A percentile compares a stretch with the other conserved stretches of the same genome.
These are phyloP conservation scores for Ramphastos sulfuratus DNA, from an alignment of 2,113 vertebrate species.

Conservation along the genomic window DNA sequence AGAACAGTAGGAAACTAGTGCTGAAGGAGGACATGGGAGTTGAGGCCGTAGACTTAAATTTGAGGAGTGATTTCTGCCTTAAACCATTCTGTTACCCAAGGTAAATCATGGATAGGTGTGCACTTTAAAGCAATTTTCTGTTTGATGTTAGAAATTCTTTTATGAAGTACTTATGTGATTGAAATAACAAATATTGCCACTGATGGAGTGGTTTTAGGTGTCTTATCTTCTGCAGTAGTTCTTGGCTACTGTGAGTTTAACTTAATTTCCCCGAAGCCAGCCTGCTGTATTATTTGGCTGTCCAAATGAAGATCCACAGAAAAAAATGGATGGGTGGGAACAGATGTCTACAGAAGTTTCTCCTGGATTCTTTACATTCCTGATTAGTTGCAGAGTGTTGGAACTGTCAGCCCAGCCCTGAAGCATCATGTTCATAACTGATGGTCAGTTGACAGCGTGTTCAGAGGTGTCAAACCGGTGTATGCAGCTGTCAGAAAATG, in stretches of 20 bases:
- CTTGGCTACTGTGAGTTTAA: neutral
- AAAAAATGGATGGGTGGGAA: neutral
- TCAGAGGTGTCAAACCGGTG: neutral
- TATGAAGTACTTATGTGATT: neutral
- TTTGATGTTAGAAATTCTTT: neutral
- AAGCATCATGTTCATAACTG: neutral
- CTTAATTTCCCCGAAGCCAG: neutral
- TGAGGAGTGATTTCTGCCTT: neutral
- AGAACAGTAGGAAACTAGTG: neutral
- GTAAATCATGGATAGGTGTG: neutral
- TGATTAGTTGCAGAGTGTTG: neutral
- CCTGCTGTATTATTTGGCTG: neutral
- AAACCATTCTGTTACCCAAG: neutral
- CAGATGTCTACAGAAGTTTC: neutral
- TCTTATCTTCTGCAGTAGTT: neutral
- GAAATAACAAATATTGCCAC: neutral
- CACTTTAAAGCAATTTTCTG: neutral
- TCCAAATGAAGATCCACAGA: neutral
- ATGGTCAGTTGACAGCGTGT: neutral
- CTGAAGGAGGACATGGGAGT: neutral
- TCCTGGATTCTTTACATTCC: neutral
- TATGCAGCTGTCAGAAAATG: neutral
- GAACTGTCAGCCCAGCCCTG: neutral
- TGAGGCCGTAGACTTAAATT: neutral
- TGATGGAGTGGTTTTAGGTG: neutral